These are phyloP conservation scores for Cataglyphis cursor DNA, from an alignment of 2,888 invertebrate species.

Conservation along the genomic window DNA sequence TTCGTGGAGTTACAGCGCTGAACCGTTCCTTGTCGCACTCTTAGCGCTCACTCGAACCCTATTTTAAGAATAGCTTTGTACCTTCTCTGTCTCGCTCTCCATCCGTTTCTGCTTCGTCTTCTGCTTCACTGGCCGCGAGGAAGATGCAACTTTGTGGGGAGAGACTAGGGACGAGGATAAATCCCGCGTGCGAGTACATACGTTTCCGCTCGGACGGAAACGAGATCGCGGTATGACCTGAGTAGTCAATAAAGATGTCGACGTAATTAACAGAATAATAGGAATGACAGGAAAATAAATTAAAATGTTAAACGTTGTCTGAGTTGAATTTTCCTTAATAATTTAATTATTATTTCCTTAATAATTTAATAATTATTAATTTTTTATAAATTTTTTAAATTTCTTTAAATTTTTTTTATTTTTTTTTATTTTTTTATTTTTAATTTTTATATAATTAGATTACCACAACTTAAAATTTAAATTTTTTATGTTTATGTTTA, in stretches of 20 bases:
- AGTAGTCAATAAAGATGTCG: constrained; percentile 1
- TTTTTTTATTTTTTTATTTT: too few relatives aligned
- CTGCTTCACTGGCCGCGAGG: constrained; percentile 7
- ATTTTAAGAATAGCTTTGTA: constrained; percentile 86
- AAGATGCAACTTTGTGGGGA: neutral
- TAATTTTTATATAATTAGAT: neutral
- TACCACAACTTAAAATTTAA: neutral
- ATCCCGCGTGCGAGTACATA: constrained; percentile 3
- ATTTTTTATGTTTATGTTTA: neutral
- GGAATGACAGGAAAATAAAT: neutral
- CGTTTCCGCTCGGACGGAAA: constrained; percentile 31
- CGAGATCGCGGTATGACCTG: neutral
- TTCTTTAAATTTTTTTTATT: too few relatives aligned
- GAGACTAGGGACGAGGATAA: constrained; percentile 30
- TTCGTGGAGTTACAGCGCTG: constrained; percentile 54
- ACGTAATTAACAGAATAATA: neutral
- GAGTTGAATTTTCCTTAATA: neutral
- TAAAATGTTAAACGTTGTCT: neutral
- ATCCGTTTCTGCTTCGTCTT: constrained; percentile 28
- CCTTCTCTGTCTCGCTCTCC: constrained; percentile 71
- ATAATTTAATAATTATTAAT: neutral
- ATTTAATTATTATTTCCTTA: neutral
- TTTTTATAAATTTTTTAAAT: neutral
- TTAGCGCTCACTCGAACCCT: constrained; percentile 79
- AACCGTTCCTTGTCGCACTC: constrained; percentile 64